phyloP scores from a whole-genome alignment of 1,140 invertebrate species.

The Aethina tumida region DNA sequence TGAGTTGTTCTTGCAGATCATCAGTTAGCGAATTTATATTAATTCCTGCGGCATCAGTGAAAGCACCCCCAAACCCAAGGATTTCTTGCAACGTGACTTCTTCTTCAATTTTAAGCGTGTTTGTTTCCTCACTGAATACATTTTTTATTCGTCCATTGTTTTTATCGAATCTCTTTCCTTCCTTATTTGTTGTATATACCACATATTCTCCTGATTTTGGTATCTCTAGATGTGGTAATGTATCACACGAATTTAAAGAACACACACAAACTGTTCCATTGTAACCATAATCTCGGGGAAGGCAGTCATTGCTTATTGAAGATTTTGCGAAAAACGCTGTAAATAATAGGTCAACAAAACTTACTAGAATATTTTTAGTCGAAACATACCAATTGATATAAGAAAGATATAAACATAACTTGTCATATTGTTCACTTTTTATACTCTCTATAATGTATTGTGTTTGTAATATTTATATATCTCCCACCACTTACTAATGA shows the following conservation, averaged over 20 bases:
- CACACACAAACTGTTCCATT: slow-evolving; percentile 69
- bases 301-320: slow-evolving; percentile 4
- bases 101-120: slow-evolving; percentile 9
- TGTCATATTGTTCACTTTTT: neutral
- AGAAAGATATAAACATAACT: slow-evolving; percentile 1
- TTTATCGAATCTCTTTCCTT: slow-evolving; percentile 10
- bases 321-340: neutral
- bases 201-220: slow-evolving; percentile 1
- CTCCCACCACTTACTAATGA: too few species aligned
- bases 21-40: slow-evolving; percentile 16
- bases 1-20: slow-evolving; percentile 8
- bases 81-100: slow-evolving; percentile 17
- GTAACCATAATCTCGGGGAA: slow-evolving; percentile 11
- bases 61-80: slow-evolving; percentile 20
- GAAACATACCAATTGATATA: neutral
- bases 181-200: slow-evolving; percentile 12
- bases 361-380: neutral
- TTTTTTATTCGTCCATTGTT: slow-evolving; percentile 6
- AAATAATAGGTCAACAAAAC: neutral
- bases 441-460: neutral
- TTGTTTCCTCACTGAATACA: neutral
- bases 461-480: too few species aligned
- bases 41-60: slow-evolving; percentile 18
- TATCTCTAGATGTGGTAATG: slow-evolving; percentile 30
- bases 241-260: slow-evolving; percentile 73